These are phyloP conservation scores for Metacarcinus magister DNA, from an alignment of 2,888 invertebrate species.

Conservation along the genomic window DNA sequence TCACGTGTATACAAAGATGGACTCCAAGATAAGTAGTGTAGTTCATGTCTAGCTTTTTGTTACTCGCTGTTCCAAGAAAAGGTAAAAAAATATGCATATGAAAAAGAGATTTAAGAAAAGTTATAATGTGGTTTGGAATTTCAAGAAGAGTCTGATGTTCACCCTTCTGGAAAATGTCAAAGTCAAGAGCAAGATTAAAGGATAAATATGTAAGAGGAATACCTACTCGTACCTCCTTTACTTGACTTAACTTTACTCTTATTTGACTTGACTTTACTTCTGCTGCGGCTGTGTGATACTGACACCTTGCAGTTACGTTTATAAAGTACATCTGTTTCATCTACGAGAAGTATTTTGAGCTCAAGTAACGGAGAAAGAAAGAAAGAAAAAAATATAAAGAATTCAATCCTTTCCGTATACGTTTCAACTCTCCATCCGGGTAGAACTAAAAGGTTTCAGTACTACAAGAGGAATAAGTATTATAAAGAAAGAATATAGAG, in stretches of 20 bases:
- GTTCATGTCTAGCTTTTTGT: neutral
- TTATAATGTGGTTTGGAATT: neutral
- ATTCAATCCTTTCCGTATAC: too few relatives aligned
- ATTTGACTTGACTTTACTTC: too few relatives aligned
- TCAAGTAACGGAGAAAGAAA: too few relatives aligned
- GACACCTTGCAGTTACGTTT: too few relatives aligned
- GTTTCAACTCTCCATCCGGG: too few relatives aligned
- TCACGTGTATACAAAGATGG: too few relatives aligned
- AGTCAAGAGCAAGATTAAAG: neutral
- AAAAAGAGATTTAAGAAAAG: neutral
- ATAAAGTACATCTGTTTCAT: too few relatives aligned
- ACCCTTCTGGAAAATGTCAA: neutral
- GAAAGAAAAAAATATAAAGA: too few relatives aligned
- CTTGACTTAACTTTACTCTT: too few relatives aligned
- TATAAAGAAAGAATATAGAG: neutral
- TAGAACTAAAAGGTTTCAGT: too few relatives aligned
- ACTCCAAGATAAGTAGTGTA: neutral
- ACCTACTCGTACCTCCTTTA: neutral
- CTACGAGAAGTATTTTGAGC: too few relatives aligned
- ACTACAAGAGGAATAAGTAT: neutral
- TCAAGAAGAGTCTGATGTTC: neutral
- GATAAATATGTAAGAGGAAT: neutral
- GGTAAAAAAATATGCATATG: neutral
- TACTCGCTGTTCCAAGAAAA: neutral
- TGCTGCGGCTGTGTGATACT: too few relatives aligned